Evolutionary conservation across 2,888 invertebrate species (phyloP).

Genomic region (Theodoxus fluviatilis): DNA sequence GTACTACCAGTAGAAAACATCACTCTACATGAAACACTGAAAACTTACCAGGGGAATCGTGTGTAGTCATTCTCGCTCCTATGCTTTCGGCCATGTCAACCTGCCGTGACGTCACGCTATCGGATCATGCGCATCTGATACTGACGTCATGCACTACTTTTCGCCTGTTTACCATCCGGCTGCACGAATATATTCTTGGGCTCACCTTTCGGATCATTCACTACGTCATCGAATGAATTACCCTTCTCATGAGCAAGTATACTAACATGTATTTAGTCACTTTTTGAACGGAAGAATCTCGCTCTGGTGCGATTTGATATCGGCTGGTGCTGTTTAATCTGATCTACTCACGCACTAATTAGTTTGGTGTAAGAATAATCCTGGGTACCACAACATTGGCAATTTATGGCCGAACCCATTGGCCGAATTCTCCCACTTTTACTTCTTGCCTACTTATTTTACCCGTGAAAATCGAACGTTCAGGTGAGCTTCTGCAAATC

Average conservation of each 20-base stretch:
- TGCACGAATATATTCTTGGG: slow-evolving; percentile 33
- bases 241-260: no score
- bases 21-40: no score
- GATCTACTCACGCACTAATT: slow-evolving; percentile 18
- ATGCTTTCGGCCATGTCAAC: slow-evolving; percentile 33
- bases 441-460: not conserved
- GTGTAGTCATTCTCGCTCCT: no score
- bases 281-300: no score
- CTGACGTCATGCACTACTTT: slow-evolving; percentile 44
- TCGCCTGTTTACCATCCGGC: slow-evolving; percentile 43
- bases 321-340: slow-evolving; percentile 18
- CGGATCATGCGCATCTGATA: slow-evolving; percentile 34
- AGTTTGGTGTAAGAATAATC: slow-evolving; percentile 26
- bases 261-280: no score
- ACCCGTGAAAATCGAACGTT: slow-evolving; percentile 25
- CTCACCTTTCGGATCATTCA: slow-evolving; percentile 25
- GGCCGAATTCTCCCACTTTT: slow-evolving; percentile 28
- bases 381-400: slow-evolving; percentile 26
- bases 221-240: no score
- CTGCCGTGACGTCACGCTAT: slow-evolving; percentile 19
- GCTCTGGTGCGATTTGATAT: no score
- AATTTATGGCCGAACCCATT: slow-evolving; percentile 34
- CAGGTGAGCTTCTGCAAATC: no score
- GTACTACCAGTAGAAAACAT: no score
- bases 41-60: no score